Evolutionary conservation across 2,888 invertebrate genomes (phyloP).

Genomic region (Platerodrilus igneus): DNA sequence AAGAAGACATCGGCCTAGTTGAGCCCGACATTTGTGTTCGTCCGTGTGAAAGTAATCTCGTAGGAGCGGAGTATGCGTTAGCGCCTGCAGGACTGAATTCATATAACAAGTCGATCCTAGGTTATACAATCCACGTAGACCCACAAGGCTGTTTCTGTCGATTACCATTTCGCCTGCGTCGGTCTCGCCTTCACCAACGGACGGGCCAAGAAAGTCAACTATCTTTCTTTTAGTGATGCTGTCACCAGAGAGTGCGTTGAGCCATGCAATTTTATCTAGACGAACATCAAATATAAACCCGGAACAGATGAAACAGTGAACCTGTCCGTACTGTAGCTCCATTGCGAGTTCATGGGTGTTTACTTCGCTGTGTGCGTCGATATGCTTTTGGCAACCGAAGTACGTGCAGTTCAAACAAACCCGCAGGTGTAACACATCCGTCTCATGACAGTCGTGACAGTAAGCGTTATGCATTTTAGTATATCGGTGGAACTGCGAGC

Average conservation of each 20-base stretch:
- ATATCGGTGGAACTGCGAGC: conserved; percentile 72
- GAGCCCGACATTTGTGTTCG: conserved; percentile 74
- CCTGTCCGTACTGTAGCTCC: conserved; percentile 82
- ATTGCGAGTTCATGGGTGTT: conserved; percentile 82
- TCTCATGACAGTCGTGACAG: conserved; percentile 76
- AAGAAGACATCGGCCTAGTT: conserved; percentile 78
- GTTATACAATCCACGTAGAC: conserved; percentile 90
- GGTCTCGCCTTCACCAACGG: conserved; percentile 72
- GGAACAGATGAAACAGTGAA: conserved; percentile 84
- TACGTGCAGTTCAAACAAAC: conserved; percentile 88
- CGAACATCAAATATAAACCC: conserved; percentile 76
- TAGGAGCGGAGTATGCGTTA: conserved; percentile 91
- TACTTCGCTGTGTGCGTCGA: conserved; percentile 76
- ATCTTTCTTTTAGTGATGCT: conserved; percentile 42
- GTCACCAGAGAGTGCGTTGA: conserved; percentile 41
- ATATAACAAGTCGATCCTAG: conserved; percentile 97
- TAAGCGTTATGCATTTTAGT: conserved; percentile 50
- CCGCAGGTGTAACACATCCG: conserved; percentile 75
- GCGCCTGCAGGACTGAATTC: conserved; percentile 94
- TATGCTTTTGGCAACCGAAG: conserved; percentile 89
- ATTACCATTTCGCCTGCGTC: conserved; percentile 75
- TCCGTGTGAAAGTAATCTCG: conserved; percentile 95
- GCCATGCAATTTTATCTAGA: conserved; percentile 40
- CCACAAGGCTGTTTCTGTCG: conserved; percentile 77
- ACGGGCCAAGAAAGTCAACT: conserved; percentile 67